Conservation (phyloP, 2,888 invertebrate species). For the Agrypnus murinus region DNA sequence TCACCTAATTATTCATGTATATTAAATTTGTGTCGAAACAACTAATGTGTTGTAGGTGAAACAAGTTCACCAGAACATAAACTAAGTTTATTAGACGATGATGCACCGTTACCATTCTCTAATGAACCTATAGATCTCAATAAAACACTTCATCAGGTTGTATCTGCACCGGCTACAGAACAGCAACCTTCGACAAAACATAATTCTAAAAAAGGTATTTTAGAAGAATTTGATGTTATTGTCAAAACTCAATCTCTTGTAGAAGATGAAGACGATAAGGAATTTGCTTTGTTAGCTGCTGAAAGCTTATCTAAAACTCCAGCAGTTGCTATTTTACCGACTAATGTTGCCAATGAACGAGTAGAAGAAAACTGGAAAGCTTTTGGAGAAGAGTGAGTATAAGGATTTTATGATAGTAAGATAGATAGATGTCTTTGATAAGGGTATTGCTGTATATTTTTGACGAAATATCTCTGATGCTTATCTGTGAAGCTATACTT, state of each 20-base stretch:
- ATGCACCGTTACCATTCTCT: constrained; percentile 78
- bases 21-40: background rate
- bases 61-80: constrained; percentile 66
- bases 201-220: constrained; percentile 58
- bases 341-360: constrained; percentile 69
- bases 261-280: constrained; percentile 81
- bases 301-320: constrained; percentile 80
- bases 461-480: no score
- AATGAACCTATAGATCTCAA: constrained; percentile 83
- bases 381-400: constrained; percentile 74
- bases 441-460: no score
- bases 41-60: constrained; percentile 31
- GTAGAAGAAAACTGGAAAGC: constrained; percentile 79
- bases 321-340: constrained; percentile 70
- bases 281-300: constrained; percentile 85
- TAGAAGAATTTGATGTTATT: constrained; percentile 73
- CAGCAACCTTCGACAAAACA: constrained; percentile 12
- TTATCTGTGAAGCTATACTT: no score
- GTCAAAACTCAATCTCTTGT: constrained; percentile 54
- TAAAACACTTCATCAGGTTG: constrained; percentile 72
- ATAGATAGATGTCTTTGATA: no score
- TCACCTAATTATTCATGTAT: no score
- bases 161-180: constrained; percentile 46
- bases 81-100: constrained; percentile 83
- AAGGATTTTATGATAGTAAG: background rate